phyloP scores from a whole-genome alignment of 2,888 invertebrate species.

The Diadegma fenestrale region DNA sequence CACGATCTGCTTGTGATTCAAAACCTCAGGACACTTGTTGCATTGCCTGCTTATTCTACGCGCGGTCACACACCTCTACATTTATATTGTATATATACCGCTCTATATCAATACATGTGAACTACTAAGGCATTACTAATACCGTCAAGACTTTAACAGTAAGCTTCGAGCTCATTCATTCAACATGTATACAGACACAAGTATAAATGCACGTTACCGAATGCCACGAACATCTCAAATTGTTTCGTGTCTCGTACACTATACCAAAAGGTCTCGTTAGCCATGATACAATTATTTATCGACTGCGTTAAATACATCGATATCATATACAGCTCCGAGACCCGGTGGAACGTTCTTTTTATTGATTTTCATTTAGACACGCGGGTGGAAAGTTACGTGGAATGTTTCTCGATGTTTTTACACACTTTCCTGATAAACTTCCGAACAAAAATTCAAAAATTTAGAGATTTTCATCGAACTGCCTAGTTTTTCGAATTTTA shows the following conservation, averaged over 20 bases:
- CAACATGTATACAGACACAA: slow-evolving; percentile 2
- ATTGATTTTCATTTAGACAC: too few relatives aligned
- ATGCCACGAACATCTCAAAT: slow-evolving; percentile 71
- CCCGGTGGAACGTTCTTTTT: too few relatives aligned
- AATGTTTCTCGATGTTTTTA: too few relatives aligned
- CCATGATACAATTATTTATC: slow-evolving; percentile 28
- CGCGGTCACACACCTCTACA: slow-evolving; percentile 69
- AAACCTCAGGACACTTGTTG: slow-evolving; percentile 85
- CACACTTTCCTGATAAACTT: too few relatives aligned
- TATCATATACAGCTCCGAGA: not conserved
- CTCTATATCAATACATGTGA: slow-evolving; percentile 34
- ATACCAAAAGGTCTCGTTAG: slow-evolving; percentile 7
- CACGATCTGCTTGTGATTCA: slow-evolving; percentile 85
- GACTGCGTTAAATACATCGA: slow-evolving; percentile 16
- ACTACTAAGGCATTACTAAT: slow-evolving; percentile 40
- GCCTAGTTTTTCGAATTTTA: not conserved
- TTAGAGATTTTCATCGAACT: too few relatives aligned
- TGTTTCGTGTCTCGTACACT: slow-evolving; percentile 78
- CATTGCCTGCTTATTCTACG: slow-evolving; percentile 82
- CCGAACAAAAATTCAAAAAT: too few relatives aligned
- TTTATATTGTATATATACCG: slow-evolving; percentile 44
- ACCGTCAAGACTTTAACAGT: slow-evolving; percentile 46
- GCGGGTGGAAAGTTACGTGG: too few relatives aligned
- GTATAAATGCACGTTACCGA: slow-evolving; percentile 47
- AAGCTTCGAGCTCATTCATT: slow-evolving; percentile 22